Percentiles rank a stretch among this genome's conserved stretches.
These are phyloP conservation scores for Rattus rattus DNA, from an alignment of 2,113 vertebrate genomes.

Conservation along the genomic window DNA sequence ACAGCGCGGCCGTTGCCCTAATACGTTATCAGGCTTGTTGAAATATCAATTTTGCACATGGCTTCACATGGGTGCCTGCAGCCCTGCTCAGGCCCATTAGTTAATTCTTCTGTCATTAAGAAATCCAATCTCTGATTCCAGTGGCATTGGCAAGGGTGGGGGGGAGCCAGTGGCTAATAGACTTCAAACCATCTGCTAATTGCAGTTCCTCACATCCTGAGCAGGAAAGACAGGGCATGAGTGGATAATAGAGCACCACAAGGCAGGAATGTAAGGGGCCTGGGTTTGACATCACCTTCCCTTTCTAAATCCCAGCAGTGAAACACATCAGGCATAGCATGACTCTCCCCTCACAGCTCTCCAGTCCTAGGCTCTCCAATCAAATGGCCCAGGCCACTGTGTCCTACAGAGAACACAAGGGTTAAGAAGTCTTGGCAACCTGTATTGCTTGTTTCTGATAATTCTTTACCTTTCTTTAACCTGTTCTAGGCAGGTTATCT, in stretches of 20 bases:
- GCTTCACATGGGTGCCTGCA: constrained; percentile 91
- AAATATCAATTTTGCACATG: constrained; percentile 95
- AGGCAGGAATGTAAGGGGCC: rapidly evolving
- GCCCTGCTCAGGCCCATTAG: constrained; percentile 86
- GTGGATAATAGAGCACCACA: background rate
- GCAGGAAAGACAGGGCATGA: background rate
- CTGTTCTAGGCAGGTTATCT: background rate
- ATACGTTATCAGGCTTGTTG: constrained; percentile 89
- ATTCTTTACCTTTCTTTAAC: too few species aligned
- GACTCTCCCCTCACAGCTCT: background rate
- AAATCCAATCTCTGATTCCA: constrained; percentile 92
- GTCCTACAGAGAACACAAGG: background rate
- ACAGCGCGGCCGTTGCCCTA: constrained; percentile 77
- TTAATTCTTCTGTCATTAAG: constrained; percentile 92
- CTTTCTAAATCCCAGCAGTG: background rate
- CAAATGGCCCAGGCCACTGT: background rate
- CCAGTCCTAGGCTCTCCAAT: background rate
- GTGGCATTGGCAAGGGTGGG: constrained; percentile 42
- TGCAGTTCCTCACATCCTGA: constrained; percentile 39
- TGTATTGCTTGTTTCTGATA: background rate
- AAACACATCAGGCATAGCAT: background rate
- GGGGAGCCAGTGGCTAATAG: constrained; percentile 87
- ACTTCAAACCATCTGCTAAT: constrained; percentile 82
- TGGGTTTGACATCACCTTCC: background rate
- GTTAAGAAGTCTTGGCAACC: background rate